phyloP scores from a whole-genome alignment of 2,888 invertebrate species.

The Rhabditoides inermis region DNA sequence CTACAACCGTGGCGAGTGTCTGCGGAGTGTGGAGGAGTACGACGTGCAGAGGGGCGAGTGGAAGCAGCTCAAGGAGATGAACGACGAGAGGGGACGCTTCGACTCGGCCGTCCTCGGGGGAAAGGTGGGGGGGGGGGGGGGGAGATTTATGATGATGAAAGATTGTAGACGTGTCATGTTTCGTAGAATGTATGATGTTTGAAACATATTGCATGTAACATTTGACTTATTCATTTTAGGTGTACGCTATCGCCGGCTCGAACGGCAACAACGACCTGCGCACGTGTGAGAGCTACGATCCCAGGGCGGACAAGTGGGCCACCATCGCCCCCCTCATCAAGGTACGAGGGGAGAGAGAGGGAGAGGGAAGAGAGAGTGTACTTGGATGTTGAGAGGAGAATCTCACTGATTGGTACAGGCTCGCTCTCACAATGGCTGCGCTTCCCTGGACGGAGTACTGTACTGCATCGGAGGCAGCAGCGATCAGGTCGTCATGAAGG shows the following conservation, averaged over 20 bases:
- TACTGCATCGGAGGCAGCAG: constrained; percentile 75
- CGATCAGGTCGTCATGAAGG: constrained; percentile 62
- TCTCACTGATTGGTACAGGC: too few relatives aligned
- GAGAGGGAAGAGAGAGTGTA: too few relatives aligned
- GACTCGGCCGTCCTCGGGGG: constrained; percentile 67
- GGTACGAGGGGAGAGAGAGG: too few relatives aligned
- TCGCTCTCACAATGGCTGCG: constrained; percentile 58
- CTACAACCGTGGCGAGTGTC: constrained; percentile 75
- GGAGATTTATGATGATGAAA: too few relatives aligned
- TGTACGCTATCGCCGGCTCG: constrained; percentile 66
- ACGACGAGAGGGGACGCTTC: constrained; percentile 70
- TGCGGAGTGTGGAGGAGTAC: constrained; percentile 65
- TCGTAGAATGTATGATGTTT: too few relatives aligned
- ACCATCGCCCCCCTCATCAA: constrained; percentile 24
- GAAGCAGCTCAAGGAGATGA: constrained; percentile 66
- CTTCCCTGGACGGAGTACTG: constrained; percentile 63
- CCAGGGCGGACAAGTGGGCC: constrained; percentile 61
- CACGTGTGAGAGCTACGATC: constrained; percentile 64
- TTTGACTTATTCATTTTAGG: too few relatives aligned
- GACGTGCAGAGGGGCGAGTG: constrained; percentile 67
- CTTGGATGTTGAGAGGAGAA: too few relatives aligned
- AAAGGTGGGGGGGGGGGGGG: too few relatives aligned
- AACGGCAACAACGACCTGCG: constrained; percentile 74
- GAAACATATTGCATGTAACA: too few relatives aligned
- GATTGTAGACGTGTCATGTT: too few relatives aligned